Evolutionary conservation across 2,113 vertebrate genomes (phyloP).

Genomic region (Scophthalmus maximus): DNA sequence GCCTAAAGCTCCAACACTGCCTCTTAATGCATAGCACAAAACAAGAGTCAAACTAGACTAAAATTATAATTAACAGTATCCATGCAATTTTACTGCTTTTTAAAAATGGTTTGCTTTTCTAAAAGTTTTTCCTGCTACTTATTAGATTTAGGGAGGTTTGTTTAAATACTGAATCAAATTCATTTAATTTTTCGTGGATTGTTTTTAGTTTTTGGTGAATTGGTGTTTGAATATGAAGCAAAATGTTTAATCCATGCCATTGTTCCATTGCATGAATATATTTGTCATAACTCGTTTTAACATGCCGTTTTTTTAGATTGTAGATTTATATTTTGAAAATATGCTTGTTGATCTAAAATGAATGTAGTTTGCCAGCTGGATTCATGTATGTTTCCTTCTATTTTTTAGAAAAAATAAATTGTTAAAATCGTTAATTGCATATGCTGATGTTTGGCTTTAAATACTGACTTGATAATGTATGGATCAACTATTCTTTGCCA

Average conservation of each 20-base stretch:
- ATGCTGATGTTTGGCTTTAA: slow-evolving; percentile 16
- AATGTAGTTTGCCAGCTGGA: slow-evolving; percentile 4
- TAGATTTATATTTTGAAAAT: slow-evolving; percentile 19
- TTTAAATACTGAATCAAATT: slow-evolving; percentile 15
- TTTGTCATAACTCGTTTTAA: slow-evolving; percentile 31
- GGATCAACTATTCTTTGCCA: slow-evolving; percentile 2
- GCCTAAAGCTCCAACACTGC: slow-evolving; percentile 75
- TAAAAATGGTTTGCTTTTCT: slow-evolving; percentile 18
- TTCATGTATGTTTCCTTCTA: slow-evolving; percentile 14
- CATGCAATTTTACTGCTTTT: slow-evolving; percentile 26
- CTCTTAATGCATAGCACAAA: slow-evolving; percentile 48
- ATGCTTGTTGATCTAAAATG: slow-evolving; percentile 23
- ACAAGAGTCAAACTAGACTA: background rate
- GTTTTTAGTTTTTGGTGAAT: slow-evolving; percentile 29
- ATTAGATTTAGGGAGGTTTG: slow-evolving; percentile 14
- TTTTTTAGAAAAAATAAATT: slow-evolving; percentile 1
- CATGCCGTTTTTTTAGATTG: slow-evolving; percentile 9
- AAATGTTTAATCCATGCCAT: slow-evolving; percentile 3
- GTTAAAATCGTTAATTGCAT: slow-evolving; percentile 6
- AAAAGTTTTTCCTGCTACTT: slow-evolving; percentile 14
- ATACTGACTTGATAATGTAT: slow-evolving; percentile 23
- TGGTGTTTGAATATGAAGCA: slow-evolving; percentile 34
- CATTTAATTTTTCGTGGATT: slow-evolving; percentile 13
- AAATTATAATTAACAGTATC: background rate
- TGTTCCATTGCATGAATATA: slow-evolving; percentile 18